Evolutionary conservation across 2,113 vertebrate genomes (phyloP), one percentile per base, ranked within the genome.

Genomic region (Chionodraco myersi): DNA sequence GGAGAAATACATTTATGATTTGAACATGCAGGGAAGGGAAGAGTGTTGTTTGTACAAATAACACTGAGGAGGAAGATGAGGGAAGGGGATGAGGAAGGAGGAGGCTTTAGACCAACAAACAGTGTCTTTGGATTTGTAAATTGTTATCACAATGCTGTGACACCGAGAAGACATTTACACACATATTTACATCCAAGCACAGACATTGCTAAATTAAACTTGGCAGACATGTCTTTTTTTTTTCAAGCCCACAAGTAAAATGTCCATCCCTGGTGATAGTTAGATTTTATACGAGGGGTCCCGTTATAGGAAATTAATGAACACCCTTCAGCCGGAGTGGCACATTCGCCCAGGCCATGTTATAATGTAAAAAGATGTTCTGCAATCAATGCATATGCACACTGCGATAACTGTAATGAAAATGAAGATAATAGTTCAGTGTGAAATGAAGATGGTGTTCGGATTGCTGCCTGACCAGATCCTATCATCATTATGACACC

Each of bases 401-500:
- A 80, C 52, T 41, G 65, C 82, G 89, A 91, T 91, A 89, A 89
- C 74, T 70, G 66, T 86, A 92, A 91, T 91, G 84, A 88, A 91
- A 90, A 88, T 87, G 84, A 79, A 84, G 75, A 87, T 91, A 83
- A 89, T 92, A 69, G 86, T 86, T 74, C 76, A 70, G 69, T 80
- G 74, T 81, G 52, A 74, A 88, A 91, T 81, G 79, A 87, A 82
- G 88, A 85, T 82, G 75, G 83, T 82, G 81, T 77, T 82, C 63
- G 79, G 61, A 90, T 88, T 86, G 79, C 83, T 80, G 85, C 69
- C 44, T n/a, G 81, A 88, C 81, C 65, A 65, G 73, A 92, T 82
- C 77, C 79, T 77, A 89, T 92, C 82, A 92, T 89, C 86, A 88
- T 93, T 89, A 89, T 82, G 44, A 87, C 86, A 87, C 80, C 84